Percentiles rank a stretch among this genome's conserved stretches.
phyloP scores from a whole-genome alignment of 2,888 invertebrate species.

The Ephialtes manifestator region DNA sequence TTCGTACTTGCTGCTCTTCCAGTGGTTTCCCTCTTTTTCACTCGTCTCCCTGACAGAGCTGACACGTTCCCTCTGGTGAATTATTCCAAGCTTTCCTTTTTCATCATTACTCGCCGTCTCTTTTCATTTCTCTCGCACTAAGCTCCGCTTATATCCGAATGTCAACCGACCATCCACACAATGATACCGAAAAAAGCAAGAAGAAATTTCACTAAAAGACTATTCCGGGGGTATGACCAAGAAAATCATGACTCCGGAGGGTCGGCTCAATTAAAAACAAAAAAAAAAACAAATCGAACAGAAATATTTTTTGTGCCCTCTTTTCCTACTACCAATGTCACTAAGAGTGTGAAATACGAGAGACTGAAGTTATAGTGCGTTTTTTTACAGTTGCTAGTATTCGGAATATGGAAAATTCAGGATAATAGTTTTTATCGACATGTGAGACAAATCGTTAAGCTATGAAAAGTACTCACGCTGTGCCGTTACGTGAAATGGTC shows the following conservation, averaged over 20 bases:
- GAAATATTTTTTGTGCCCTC: constrained; percentile 49
- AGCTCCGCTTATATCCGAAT: constrained; percentile 12
- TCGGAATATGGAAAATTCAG: background rate
- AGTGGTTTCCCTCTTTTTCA: constrained; percentile 1
- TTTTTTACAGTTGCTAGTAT: background rate
- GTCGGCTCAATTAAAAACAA: constrained; percentile 55
- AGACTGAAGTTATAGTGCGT: background rate
- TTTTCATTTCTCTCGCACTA: constrained; percentile 12
- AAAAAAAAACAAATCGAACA: constrained; percentile 62
- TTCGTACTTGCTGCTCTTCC: constrained; percentile 10
- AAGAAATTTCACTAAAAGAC: constrained; percentile 12
- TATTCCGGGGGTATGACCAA: background rate
- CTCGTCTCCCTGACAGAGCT: constrained; percentile 10
- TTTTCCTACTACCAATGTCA: constrained; percentile 3
- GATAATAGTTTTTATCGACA: too few relatives aligned
- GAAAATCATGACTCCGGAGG: constrained; percentile 14
- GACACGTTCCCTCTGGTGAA: constrained; percentile 43
- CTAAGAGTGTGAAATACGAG: constrained; percentile 20
- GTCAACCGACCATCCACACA: constrained; percentile 4
- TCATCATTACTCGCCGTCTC: background rate
- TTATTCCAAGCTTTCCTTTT: constrained; percentile 55
- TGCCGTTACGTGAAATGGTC: too few relatives aligned
- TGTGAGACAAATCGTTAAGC: too few relatives aligned
- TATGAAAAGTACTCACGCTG: too few relatives aligned
- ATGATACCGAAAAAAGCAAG: constrained; percentile 50